These are phyloP conservation scores for Agonopterix subpropinquella DNA, from an alignment of 2,888 invertebrate genomes.

Conservation along the genomic window DNA sequence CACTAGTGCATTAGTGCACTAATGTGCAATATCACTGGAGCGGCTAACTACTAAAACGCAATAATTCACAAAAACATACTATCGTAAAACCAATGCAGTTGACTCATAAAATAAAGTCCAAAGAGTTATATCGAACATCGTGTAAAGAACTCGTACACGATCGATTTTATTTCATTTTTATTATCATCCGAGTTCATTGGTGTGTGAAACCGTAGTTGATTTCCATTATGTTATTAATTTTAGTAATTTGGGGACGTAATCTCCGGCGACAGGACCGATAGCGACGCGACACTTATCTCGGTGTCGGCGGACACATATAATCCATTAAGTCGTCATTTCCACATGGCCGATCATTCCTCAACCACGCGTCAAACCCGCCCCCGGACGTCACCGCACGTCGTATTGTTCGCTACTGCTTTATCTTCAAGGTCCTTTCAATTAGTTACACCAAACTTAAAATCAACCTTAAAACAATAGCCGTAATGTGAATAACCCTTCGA, in stretches of 20 bases:
- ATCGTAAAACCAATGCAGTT: background rate
- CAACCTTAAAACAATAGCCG: slow-evolving; percentile 43
- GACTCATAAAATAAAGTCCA: slow-evolving; percentile 1
- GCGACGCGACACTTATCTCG: slow-evolving; percentile 70
- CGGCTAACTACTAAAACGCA: no score
- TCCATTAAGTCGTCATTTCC: slow-evolving; percentile 76
- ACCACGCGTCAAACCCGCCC: slow-evolving; percentile 69
- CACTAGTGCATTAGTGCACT: no score
- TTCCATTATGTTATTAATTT: slow-evolving; percentile 70
- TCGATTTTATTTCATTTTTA: slow-evolving; percentile 29
- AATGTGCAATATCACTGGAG: no score
- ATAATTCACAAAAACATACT: no score
- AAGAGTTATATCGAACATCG: slow-evolving; percentile 25
- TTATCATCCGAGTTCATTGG: slow-evolving; percentile 47
- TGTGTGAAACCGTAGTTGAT: slow-evolving; percentile 57
- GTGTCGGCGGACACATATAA: slow-evolving; percentile 72
- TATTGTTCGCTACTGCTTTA: slow-evolving; percentile 71
- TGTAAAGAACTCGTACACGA: background rate
- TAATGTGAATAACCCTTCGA: slow-evolving; percentile 31
- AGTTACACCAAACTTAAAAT: slow-evolving; percentile 30
- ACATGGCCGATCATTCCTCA: slow-evolving; percentile 71
- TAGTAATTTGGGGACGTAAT: slow-evolving; percentile 67
- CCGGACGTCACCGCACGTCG: slow-evolving; percentile 39
- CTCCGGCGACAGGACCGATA: slow-evolving; percentile 60
- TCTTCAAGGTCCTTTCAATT: slow-evolving; percentile 52